Evolutionary conservation across 2,888 invertebrate genomes (phyloP), one percentile per base, ranked within the genome.

Genomic region (Microdon myrmicae): DNA sequence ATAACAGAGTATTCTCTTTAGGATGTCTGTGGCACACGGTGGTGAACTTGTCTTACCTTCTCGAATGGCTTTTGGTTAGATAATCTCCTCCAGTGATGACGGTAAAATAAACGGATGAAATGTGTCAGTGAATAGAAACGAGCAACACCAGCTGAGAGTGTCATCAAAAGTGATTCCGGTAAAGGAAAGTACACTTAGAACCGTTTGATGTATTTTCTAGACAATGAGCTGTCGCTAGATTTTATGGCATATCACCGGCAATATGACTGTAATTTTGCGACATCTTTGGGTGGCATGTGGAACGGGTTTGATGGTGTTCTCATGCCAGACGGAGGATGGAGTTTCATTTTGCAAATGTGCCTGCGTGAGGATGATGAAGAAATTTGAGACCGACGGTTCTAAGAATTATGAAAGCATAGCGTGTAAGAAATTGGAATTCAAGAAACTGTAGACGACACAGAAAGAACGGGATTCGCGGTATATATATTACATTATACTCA

Each of bases 171-270:
- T 22, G 31, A 45, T 35, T 53, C 53, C 45, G 35, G 45, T 28
- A 45, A 53, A 51, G 44, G 51, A 51, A 59, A 59, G 58, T 59
- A 58, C 51, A 51, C 31, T 32, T 9, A 14, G 22, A 47, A 55
- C 39, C 20, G 51, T 51, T 58, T 44, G 38, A 16, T 19, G 37
- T 14, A 17, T 19, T 44, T 10, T 17, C 44, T 53, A 45, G 39
- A 59, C 45, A 53, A 45, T 53, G 47, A 59, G 47, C 25, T 53
- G 53, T 38, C 45, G 53, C 53, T 47, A 39, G 53, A 29, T 39
- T 34, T 43, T 49, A 20, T 41, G 26, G 10, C 8, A 6, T 14
- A 14, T 26, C 20, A 37, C 28, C 47, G 29, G 8, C 13, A 12
- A 26, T 49, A 41, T 31, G 25, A 41, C 20, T 39, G 34, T 48